These are phyloP conservation scores for Hydropsyche tenuis DNA, from an alignment of 1,140 invertebrate genomes.

Conservation along the genomic window DNA sequence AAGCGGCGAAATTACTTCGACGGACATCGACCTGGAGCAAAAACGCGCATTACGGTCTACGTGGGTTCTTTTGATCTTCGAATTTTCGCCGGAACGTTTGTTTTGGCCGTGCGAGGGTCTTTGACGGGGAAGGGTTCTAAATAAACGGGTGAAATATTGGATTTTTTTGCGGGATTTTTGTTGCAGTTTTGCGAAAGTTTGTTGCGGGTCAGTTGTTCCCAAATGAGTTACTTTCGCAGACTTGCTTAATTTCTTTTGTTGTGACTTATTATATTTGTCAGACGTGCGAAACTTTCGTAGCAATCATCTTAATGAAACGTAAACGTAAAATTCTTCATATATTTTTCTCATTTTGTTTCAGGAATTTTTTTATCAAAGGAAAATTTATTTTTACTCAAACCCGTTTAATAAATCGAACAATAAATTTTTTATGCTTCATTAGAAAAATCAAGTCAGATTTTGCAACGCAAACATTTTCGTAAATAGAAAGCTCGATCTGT, in stretches of 20 bases:
- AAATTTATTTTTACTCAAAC: too few species aligned
- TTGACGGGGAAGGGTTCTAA: neutral
- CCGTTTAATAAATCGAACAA: too few species aligned
- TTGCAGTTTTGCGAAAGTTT: neutral
- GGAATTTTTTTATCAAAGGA: too few species aligned
- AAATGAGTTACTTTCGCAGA: neutral
- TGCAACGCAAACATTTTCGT: too few species aligned
- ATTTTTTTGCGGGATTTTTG: neutral
- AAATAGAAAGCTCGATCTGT: neutral
- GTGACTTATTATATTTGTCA: neutral
- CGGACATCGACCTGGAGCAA: neutral
- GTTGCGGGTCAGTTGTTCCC: neutral
- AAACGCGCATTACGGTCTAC: too few species aligned
- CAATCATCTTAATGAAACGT: too few species aligned
- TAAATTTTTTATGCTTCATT: too few species aligned
- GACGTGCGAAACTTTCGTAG: neutral
- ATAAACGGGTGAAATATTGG: neutral
- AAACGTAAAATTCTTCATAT: too few species aligned
- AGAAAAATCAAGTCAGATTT: neutral
- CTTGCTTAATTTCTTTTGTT: neutral
- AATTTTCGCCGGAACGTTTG: neutral
- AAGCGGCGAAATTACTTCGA: conserved; percentile 21
- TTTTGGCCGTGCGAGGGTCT: neutral
- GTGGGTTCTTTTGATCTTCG: conserved; percentile 18
- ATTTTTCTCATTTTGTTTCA: too few species aligned